Base-by-base conservation (phyloP, 2,797 vertebrate species). In the Champsocephalus gunnari region DNA sequence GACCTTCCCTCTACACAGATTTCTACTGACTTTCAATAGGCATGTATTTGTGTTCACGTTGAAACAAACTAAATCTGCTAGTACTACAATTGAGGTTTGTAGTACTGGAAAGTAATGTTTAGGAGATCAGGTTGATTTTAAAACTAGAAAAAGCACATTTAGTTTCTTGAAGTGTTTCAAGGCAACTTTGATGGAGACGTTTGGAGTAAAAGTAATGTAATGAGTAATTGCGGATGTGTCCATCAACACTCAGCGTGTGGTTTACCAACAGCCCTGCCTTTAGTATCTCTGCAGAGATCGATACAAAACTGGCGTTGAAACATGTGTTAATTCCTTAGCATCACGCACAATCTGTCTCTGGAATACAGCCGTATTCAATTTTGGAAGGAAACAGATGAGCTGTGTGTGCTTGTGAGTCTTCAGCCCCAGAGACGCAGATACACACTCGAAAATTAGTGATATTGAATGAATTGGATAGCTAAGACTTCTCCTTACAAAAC, bases 231-330 rank as follows among this genome's bases (percentile, higher is more conserved):
- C 54, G 53, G n/a, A 62, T 56, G 55, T 8, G 1, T 9, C 41
- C 28, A 58, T 68, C 41, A 60, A 16, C 45, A 1, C 45, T 64
- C 63, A 34, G 66, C 54, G 48, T 45, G 11, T 13, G 1, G 9
- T 59, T 67, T 24, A 58, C 58, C 62, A 43, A 44, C 58, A 65
- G 19, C 9, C 54, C 43, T 44, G 62, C 61, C 59, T 77, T 63
- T 28, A 66, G 61, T 70, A 57, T 63, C 65, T 55, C 59, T 67
- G 48, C 63, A 54, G 61, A 50, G 66, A 86, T 86, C 78, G 61
- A 86, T 86, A 68, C 77, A 79, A 74, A 72, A 63, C 73, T 72
- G 41, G 28, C 72, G 32, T 63, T 74, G 63, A 71, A 80, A 72
- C 32, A 61, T 28, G 19, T 38, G 56, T 72, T 12, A 4, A 65